Evolutionary conservation across 2,797 vertebrate genomes (phyloP).

Genomic region (Labeo calbasu): DNA sequence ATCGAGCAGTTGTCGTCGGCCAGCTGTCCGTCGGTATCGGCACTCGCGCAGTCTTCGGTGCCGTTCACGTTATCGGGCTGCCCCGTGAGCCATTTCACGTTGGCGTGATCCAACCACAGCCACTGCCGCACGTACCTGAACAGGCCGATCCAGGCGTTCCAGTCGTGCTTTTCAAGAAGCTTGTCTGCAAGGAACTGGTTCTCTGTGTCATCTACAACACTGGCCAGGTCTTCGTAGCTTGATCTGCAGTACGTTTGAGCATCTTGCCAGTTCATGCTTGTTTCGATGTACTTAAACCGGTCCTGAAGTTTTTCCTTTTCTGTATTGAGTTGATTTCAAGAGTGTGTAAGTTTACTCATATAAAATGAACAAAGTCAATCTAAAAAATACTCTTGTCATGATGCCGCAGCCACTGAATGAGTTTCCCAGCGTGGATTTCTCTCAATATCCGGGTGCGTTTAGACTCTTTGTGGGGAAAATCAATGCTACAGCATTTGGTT

Average conservation of each 20-base stretch:
- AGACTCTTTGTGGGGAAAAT: no score
- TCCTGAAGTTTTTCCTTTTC: accelerated
- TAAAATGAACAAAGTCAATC: no score
- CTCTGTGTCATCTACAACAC: accelerated
- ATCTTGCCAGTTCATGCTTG: background rate
- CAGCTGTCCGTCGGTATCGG: background rate
- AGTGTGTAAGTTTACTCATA: no score
- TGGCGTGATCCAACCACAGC: constrained; percentile 24
- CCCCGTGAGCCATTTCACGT: accelerated
- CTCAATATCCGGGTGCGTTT: no score
- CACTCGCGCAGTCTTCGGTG: background rate
- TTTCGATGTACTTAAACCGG: background rate
- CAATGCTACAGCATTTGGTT: no score
- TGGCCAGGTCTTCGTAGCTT: background rate
- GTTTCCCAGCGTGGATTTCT: no score
- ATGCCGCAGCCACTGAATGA: no score
- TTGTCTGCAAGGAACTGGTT: accelerated
- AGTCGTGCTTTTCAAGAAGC: accelerated
- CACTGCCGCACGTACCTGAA: constrained; percentile 1
- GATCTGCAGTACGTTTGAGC: constrained; percentile 25
- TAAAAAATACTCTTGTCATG: no score
- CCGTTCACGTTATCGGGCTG: background rate
- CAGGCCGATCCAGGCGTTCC: constrained; percentile 14
- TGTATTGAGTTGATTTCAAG: background rate
- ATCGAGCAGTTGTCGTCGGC: background rate